Base-by-base conservation (phyloP, 2,888 invertebrate species). In the Apamea sordens region DNA sequence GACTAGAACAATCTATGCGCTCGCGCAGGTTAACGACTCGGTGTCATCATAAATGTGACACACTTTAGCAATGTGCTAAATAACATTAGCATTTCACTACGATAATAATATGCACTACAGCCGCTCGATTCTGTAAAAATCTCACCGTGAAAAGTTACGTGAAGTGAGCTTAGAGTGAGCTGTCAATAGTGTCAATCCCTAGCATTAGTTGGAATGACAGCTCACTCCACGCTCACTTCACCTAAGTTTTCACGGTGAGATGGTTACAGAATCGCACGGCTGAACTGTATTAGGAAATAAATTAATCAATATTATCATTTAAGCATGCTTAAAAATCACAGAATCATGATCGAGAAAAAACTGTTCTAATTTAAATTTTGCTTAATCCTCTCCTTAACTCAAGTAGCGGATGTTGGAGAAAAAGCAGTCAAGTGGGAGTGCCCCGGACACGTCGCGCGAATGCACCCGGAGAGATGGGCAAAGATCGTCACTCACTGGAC, bases 31-130 rank as follows among this genome's bases (percentile, higher is more conserved):
- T 71, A 78, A 77, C 77, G 78, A 80, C 76, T 69, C 15, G 50
- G 73, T 85, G 79, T 87, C 87, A 84, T 87, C 79, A 87, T 74
- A 64, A 78, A 84, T 71, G 53, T 80, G 87, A 80, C 87, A 86
- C 69, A 79, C 59, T 85, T 84, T 70, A 67, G 67, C 64, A 70
- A 68, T 74, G 64, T 63, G 56, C 71, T 73, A 32, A 83, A 71
- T 77, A 83, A 24, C 50, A 76, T 67, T 44, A 65, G 72, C 44
- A 77, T 73, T 82, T 67, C 53, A 74, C 41, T 80, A 53, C 67
- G 24, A 4, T 68, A 21, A 64, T 74, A 32, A n/a, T 56, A 72
- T 70, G 68, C 36, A 77, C 61, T 53, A 18, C n/a, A n/a, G n/a
- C n/a, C n/a, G n/a, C n/a, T n/a, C n/a, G n/a, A n/a, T n/a, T n/a